Base-by-base conservation (phyloP, 1,140 invertebrate genomes). In the Zaprionus gabonicus region DNA sequence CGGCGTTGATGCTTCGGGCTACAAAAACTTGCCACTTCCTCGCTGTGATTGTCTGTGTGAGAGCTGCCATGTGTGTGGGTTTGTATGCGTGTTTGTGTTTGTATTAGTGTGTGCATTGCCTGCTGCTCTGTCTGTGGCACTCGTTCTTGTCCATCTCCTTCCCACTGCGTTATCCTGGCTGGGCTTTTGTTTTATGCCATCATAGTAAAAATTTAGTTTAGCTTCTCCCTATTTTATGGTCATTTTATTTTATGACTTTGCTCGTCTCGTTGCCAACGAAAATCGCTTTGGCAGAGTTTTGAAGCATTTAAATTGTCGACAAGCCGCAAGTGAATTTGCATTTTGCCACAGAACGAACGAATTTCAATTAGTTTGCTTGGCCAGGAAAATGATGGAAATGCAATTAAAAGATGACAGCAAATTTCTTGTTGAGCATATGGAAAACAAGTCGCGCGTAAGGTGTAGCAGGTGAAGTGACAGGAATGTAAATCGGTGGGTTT, bases 211-310 rank as follows among this genome's bases (percentile, higher is more conserved):
- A 80, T 77, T 46, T 46, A 77, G 81, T 83, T 80, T 51, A 38
- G 71, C 71, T 60, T 62, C 17, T 44, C 46, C 9, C 44, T 46
- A 78, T 78, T 83, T 83, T 85, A 67, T 81, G 74, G 62, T 66
- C 56, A 69, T 65, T 81, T 84, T 78, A 77, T 57, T 78, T 85
- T 74, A 84, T 55, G 74, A 64, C 74, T 73, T 69, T 65, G 15
- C 67, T 41, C 38, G 57, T 23, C 64, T 65, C 38, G 9, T 34
- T 34, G 31, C 55, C 68, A 58, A 71, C 44, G 38, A 71, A 44
- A 58, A 55, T 62, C 41, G 23, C 63, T 66, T 34, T 49, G 17
- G 15, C 46, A n/a, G 9, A 41, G 15, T n/a, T 70, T 70, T 71
- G 59, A 71, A 71, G 67, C 34, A 31, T 38, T 57, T 57, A 53